phyloP scores from a whole-genome alignment of 2,888 invertebrate species.

The Sympetrum striolatum region DNA sequence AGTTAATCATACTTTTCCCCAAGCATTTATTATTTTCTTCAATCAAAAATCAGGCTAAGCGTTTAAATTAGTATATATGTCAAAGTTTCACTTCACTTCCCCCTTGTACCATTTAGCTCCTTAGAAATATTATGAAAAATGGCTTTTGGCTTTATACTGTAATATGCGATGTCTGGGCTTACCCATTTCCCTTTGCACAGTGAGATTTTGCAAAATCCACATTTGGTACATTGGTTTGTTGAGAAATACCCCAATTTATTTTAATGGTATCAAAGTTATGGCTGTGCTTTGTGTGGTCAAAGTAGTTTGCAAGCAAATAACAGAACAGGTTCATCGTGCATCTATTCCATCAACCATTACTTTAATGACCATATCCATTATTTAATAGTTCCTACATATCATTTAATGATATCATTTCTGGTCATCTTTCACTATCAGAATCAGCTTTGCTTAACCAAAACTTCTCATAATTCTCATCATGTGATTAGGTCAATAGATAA shows the following conservation, averaged over 20 bases:
- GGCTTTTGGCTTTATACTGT: slow-evolving; percentile 42
- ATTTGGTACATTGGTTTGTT: slow-evolving; percentile 1
- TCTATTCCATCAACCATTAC: slow-evolving; percentile 25
- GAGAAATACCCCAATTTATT: slow-evolving; percentile 14
- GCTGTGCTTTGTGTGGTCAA: slow-evolving; percentile 41
- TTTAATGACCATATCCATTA: not conserved
- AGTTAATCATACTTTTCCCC: slow-evolving; percentile 6
- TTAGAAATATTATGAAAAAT: slow-evolving; percentile 24
- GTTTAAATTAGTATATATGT: slow-evolving; percentile 5
- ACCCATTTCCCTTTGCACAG: slow-evolving; percentile 17
- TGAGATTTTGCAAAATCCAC: slow-evolving; percentile 28
- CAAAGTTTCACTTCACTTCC: slow-evolving; percentile 43
- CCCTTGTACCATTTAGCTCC: slow-evolving; percentile 2
- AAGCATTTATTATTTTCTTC: not conserved
- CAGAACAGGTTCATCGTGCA: slow-evolving; percentile 31
- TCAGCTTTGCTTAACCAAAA: slow-evolving; percentile 24
- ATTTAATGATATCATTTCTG: not conserved
- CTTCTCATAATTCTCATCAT: slow-evolving; percentile 1
- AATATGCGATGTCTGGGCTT: slow-evolving; percentile 39
- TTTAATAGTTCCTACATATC: not conserved
- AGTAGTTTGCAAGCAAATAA: slow-evolving; percentile 35
- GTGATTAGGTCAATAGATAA: not conserved
- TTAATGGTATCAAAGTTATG: slow-evolving; percentile 31
- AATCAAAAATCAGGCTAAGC: slow-evolving; percentile 1
- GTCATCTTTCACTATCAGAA: not conserved